A percentile compares a stretch with the other conserved stretches of the same genome.
These are phyloP conservation scores for Columba livia DNA, from an alignment of 2,113 vertebrate species.

Conservation along the genomic window DNA sequence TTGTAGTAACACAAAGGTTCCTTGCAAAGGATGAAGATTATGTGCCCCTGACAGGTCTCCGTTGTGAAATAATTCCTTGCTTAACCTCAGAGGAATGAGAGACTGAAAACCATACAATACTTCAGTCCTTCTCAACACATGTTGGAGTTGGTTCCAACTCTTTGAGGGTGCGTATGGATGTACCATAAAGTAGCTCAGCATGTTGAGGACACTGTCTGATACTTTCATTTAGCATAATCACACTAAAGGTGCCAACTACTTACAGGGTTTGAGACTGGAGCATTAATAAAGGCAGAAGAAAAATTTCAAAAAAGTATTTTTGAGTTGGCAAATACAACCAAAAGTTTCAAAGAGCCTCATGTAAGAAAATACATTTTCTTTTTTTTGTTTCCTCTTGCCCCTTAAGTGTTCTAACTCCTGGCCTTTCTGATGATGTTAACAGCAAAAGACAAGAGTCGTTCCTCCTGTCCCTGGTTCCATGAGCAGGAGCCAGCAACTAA, in stretches of 20 bases:
- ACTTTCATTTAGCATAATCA: not conserved
- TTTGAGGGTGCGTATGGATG: fast-evolving
- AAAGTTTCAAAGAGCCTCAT: not conserved
- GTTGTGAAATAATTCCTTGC: not conserved
- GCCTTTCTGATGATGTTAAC: not conserved
- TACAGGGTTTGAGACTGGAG: not conserved
- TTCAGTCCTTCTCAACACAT: too few relatives aligned
- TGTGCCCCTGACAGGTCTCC: not conserved
- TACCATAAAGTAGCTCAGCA: not conserved
- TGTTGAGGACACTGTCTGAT: not conserved
- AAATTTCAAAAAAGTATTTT: not conserved
- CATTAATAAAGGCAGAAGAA: not conserved
- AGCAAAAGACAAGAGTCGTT: not conserved
- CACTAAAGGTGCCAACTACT: not conserved
- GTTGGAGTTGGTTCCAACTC: not conserved
- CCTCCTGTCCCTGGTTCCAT: not conserved
- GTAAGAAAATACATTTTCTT: not conserved
- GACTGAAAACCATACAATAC: not conserved
- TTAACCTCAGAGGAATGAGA: not conserved
- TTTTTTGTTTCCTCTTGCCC: not conserved
- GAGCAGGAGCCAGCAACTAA: not conserved
- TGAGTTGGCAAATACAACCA: not conserved
- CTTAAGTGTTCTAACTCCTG: not conserved
- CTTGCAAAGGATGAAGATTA: not conserved
- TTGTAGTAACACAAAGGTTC: not conserved